Evolutionary conservation across 2,888 invertebrate genomes (phyloP).

Genomic region (Ptycholaimellus sp.): DNA sequence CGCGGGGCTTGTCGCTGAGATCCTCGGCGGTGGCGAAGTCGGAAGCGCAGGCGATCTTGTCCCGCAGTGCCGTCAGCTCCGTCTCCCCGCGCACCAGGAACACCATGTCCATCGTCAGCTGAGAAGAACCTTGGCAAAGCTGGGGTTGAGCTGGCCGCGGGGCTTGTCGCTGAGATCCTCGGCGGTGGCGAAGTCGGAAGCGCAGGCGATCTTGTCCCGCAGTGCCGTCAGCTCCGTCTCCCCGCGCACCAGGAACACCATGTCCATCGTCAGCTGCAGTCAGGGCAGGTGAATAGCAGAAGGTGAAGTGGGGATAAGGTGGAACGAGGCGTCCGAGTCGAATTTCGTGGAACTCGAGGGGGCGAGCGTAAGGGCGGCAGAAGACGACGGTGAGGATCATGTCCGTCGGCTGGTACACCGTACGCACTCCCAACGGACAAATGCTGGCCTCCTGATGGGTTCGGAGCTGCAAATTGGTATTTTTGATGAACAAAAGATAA

Average conservation of each 20-base stretch:
- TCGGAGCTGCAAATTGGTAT: too few relatives aligned
- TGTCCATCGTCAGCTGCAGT: conserved; percentile 20
- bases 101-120: conserved; percentile 15
- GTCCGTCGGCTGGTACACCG: conserved; percentile 6
- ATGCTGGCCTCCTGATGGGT: too few relatives aligned
- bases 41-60: conserved; percentile 47
- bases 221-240: conserved; percentile 43
- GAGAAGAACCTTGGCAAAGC: too few relatives aligned
- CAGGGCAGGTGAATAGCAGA: not conserved
- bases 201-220: conserved; percentile 49
- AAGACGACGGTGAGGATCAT: conserved; percentile 11
- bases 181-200: conserved; percentile 38
- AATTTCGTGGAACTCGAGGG: conserved; percentile 10
- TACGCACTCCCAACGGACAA: too few relatives aligned
- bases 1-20: not conserved
- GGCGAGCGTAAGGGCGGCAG: conserved; percentile 12
- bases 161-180: conserved; percentile 23
- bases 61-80: conserved; percentile 44
- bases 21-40: conserved; percentile 35
- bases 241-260: conserved; percentile 42
- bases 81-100: conserved; percentile 43
- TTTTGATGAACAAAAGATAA: too few relatives aligned
- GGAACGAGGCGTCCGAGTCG: conserved; percentile 13
- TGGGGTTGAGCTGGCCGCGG: too few relatives aligned
- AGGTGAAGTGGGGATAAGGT: not conserved